Evolutionary conservation across 2,888 invertebrate genomes (phyloP).

Genomic region (Parasteatoda lunata): DNA sequence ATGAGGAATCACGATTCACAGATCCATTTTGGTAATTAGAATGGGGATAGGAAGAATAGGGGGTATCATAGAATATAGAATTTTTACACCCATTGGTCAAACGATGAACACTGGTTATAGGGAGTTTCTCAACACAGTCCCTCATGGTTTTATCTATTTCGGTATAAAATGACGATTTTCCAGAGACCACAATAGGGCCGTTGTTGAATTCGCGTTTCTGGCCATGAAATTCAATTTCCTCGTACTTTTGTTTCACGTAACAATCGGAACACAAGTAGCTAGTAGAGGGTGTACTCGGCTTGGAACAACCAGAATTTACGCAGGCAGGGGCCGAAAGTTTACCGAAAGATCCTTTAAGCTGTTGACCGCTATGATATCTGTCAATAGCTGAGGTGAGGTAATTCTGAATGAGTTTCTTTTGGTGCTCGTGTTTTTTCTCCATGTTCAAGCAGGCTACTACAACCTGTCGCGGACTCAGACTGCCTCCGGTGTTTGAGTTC

Average conservation of each 20-base stretch:
- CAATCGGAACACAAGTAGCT: conserved; percentile 77
- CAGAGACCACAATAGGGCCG: conserved; percentile 40
- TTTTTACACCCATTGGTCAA: conserved; percentile 31
- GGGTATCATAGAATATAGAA: conserved; percentile 50
- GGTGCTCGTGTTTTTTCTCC: conserved; percentile 81
- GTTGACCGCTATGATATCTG: conserved; percentile 75
- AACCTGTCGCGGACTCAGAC: conserved; percentile 76
- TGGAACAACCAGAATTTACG: conserved; percentile 76
- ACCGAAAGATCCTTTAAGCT: conserved; percentile 13
- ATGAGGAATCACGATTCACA: conserved; percentile 26
- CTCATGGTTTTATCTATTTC: conserved; percentile 39
- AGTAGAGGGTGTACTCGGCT: conserved; percentile 76
- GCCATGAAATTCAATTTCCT: conserved; percentile 71
- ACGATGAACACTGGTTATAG: conserved; percentile 18
- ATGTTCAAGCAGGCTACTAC: conserved; percentile 82
- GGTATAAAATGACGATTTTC: conserved; percentile 65
- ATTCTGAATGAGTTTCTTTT: conserved; percentile 86
- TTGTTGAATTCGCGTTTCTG: background rate
- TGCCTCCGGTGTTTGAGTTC: conserved; percentile 31
- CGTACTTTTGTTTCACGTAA: conserved; percentile 75
- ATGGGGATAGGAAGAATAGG: conserved; percentile 28
- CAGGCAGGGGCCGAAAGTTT: conserved; percentile 73
- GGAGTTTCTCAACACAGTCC: conserved; percentile 52
- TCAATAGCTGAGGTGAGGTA: conserved; percentile 82
- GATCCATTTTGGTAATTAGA: conserved; percentile 33